phyloP scores from a whole-genome alignment of 1,140 invertebrate genomes.

The Drosophila lowei region DNA sequence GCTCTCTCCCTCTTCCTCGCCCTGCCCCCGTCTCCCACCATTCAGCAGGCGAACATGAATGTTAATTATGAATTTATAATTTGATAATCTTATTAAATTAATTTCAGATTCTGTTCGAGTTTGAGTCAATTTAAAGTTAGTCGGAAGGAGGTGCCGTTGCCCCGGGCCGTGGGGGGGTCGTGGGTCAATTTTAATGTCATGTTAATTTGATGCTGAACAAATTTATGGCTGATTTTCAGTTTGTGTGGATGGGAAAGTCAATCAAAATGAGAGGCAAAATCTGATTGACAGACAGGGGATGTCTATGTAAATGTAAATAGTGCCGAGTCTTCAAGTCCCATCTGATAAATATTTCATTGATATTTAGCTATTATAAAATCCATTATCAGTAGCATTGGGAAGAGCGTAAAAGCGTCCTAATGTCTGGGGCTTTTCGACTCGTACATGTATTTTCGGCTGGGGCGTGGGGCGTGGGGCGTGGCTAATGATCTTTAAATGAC shows the following conservation, averaged over 20 bases:
- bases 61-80: constrained; percentile 81
- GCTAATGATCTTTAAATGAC: constrained; percentile 65
- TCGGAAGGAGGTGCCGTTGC: constrained; percentile 1
- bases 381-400: too few species aligned
- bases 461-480: constrained; percentile 31
- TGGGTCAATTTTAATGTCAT: constrained; percentile 59
- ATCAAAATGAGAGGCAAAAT: too few species aligned
- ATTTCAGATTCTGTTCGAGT: constrained; percentile 75
- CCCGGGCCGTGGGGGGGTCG: constrained; percentile 8
- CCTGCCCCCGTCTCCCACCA: background rate
- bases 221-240: constrained; percentile 19
- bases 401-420: too few species aligned
- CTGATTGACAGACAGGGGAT: too few species aligned
- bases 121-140: constrained; percentile 79
- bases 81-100: constrained; percentile 82
- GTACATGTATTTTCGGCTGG: background rate
- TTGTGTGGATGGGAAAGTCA: too few species aligned
- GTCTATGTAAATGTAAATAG: too few species aligned
- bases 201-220: constrained; percentile 57
- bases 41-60: constrained; percentile 52
- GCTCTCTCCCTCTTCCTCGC: too few species aligned
- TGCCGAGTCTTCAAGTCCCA: too few species aligned
- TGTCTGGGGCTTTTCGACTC: constrained; percentile 6
- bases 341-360: too few species aligned
- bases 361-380: too few species aligned